Evolutionary conservation across 2,888 invertebrate genomes (phyloP).

Genomic region (Eucriotettix oculatus): DNA sequence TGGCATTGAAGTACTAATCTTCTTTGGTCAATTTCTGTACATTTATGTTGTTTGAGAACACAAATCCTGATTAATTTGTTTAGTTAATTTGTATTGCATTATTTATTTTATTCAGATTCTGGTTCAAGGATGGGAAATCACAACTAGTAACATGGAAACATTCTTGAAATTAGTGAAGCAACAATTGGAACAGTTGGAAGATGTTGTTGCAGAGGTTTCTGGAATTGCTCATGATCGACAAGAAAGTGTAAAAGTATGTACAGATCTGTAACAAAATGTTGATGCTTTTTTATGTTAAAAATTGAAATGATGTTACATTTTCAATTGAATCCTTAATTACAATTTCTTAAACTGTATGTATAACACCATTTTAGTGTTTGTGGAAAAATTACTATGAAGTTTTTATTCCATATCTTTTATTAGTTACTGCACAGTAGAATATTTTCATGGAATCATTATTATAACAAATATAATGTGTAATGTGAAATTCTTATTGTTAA

Average conservation of each 20-base stretch:
- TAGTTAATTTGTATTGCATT: background rate
- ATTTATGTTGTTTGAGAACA: background rate
- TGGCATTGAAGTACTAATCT: background rate
- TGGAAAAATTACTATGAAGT: no score
- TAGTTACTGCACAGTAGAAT: no score
- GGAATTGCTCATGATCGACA: slow-evolving; percentile 36
- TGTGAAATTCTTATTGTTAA: no score
- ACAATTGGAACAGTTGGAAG: slow-evolving; percentile 41
- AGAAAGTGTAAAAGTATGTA: slow-evolving; percentile 27
- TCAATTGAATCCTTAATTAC: no score
- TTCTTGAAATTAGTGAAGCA: slow-evolving; percentile 38
- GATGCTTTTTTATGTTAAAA: no score
- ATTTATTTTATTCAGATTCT: slow-evolving; percentile 29
- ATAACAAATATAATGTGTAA: no score
- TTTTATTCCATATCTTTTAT: no score
- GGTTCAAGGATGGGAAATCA: slow-evolving; percentile 50
- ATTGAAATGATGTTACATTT: no score
- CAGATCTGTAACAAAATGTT: background rate
- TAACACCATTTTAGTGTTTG: no score
- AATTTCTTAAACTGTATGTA: no score
- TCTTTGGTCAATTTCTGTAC: background rate
- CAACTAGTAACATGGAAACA: slow-evolving; percentile 36
- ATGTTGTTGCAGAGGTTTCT: slow-evolving; percentile 38
- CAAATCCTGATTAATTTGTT: background rate
- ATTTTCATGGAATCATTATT: no score